These are phyloP conservation scores for Melanotaenia boesemani DNA, from an alignment of 2,797 vertebrate species.

Conservation along the genomic window DNA sequence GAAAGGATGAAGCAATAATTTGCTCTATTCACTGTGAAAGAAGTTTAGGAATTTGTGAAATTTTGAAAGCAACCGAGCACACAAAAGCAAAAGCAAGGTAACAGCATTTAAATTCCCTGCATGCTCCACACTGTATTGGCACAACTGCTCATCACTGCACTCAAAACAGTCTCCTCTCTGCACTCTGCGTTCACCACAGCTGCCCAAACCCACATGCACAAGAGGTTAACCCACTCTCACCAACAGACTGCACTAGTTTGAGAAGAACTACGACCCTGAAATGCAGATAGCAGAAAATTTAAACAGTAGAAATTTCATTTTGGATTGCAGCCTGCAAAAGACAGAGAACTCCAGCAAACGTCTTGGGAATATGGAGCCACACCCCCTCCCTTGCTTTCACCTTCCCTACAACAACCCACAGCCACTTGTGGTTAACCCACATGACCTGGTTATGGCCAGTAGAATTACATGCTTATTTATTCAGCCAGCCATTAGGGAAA, in stretches of 20 bases:
- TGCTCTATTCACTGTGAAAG: conserved; percentile 5
- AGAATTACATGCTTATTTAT: conserved; percentile 61
- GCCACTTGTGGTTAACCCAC: conserved; percentile 75
- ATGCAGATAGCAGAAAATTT: conserved; percentile 26
- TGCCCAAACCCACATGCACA: conserved; percentile 51
- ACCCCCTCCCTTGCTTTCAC: conserved; percentile 46
- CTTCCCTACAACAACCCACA: conserved; percentile 71
- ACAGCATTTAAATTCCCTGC: conserved; percentile 66
- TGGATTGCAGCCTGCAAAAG: conserved; percentile 41
- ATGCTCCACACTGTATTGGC: conserved; percentile 52
- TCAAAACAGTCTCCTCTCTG: conserved; percentile 45
- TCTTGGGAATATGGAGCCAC: conserved; percentile 45
- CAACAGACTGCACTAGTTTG: conserved; percentile 35
- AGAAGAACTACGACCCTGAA: neutral
- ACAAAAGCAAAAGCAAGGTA: conserved; percentile 52
- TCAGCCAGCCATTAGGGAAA: conserved; percentile 50
- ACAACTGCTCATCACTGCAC: conserved; percentile 48
- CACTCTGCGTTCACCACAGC: conserved; percentile 50
- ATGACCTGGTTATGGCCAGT: conserved; percentile 66
- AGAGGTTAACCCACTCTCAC: conserved; percentile 40
- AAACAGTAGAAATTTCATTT: conserved; percentile 25
- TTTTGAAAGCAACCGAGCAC: conserved; percentile 51
- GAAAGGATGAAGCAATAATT: conserved; percentile 17
- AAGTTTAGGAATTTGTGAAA: conserved; percentile 44
- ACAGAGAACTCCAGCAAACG: conserved; percentile 47